Percentiles rank a stretch among this genome's conserved stretches.
phyloP scores from a whole-genome alignment of 2,888 invertebrate species.

The Drosophila gaucha region DNA sequence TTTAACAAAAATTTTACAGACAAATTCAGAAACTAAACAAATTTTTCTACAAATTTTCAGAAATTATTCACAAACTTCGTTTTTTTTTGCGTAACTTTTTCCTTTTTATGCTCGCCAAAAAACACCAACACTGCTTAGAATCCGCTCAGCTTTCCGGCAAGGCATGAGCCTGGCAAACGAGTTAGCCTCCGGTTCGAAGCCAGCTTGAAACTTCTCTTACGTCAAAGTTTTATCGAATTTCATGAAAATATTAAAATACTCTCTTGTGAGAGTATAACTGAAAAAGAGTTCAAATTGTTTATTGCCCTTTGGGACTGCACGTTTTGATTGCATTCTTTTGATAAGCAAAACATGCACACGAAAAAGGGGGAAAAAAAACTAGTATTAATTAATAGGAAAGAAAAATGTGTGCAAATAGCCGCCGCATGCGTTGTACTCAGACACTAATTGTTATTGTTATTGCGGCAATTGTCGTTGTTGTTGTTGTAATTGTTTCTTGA shows the following conservation, averaged over 20 bases:
- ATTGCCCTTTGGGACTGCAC: constrained; percentile 34
- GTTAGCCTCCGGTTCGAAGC: neutral
- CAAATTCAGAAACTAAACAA: no score
- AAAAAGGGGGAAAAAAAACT: neutral
- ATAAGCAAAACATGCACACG: constrained; percentile 35
- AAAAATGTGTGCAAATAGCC: constrained; percentile 15
- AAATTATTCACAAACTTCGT: no score
- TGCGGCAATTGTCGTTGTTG: constrained; percentile 11
- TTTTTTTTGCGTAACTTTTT: no score
- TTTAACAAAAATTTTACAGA: no score
- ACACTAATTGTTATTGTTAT: constrained; percentile 26
- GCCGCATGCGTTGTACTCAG: constrained; percentile 35
- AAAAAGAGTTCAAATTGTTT: constrained; percentile 19
- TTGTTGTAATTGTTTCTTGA: constrained; percentile 11
- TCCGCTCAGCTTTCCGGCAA: neutral
- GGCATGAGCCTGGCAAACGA: neutral
- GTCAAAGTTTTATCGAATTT: neutral
- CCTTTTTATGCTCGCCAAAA: no score
- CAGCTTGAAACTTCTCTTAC: neutral
- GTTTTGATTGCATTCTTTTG: constrained; percentile 43
- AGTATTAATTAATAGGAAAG: neutral
- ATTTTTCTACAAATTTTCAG: no score
- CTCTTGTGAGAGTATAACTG: neutral
- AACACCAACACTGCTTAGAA: no score
- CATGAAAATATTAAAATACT: neutral